Evolutionary conservation across 2,888 invertebrate species (phyloP).

Genomic region (Morpho helenor): DNA sequence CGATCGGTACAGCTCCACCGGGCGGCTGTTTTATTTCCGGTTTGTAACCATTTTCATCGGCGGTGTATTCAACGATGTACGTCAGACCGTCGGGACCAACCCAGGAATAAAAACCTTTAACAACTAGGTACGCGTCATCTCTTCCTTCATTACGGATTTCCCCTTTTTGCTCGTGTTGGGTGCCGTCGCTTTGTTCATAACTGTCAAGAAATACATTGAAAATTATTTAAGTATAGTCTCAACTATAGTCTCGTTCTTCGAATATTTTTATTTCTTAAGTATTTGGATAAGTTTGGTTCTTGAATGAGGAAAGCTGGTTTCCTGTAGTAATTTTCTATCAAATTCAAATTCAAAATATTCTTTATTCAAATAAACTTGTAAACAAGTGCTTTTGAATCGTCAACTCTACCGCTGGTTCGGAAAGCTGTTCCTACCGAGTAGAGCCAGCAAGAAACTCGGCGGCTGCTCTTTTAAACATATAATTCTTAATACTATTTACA

Average conservation of each 20-base stretch:
- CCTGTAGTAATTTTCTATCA: too few species aligned
- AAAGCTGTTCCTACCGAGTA: too few species aligned
- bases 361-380: too few species aligned
- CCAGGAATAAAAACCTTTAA: conserved; percentile 67
- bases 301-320: too few species aligned
- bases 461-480: too few species aligned
- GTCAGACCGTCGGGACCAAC: conserved; percentile 58
- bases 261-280: too few species aligned
- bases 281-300: too few species aligned
- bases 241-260: not conserved
- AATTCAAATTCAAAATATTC: too few species aligned
- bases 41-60: conserved; percentile 53
- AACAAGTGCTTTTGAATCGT: too few species aligned
- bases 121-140: conserved; percentile 61
- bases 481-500: too few species aligned
- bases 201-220: conserved; percentile 31
- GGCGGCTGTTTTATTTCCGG: conserved; percentile 49
- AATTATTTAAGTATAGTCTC: not conserved
- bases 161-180: conserved; percentile 56
- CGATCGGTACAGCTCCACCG: conserved; percentile 37
- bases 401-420: too few species aligned
- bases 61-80: conserved; percentile 73
- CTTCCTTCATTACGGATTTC: conserved; percentile 58
- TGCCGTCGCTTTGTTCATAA: conserved; percentile 63
- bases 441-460: too few species aligned